Base-by-base conservation (phyloP, 2,888 invertebrate genomes). In the Dorcus hopei region DNA sequence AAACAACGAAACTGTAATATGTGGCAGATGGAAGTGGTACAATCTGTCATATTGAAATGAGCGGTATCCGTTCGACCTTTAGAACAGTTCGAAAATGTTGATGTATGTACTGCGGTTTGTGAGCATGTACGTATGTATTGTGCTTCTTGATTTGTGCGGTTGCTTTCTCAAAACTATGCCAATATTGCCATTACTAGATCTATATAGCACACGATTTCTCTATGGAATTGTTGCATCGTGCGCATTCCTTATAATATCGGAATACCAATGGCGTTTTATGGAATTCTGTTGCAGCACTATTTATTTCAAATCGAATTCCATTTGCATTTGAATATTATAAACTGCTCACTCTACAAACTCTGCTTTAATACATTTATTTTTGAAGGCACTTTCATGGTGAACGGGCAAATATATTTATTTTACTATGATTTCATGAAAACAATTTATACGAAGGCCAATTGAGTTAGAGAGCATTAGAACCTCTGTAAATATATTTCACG, bases 81-180 rank as follows among this genome's bases (percentile, higher is more conserved):
- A 45, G 19, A 45, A 45, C 23, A 6, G 45, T 11, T 45, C 45
- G 45, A 45, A 45, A 45, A 45, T 45, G 45, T 45, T 9, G 16
- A 19, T 45, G 45, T 5, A 42, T 16, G 7, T 14, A 14, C 11
- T 16, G 19, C 45, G 45, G 45, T 45, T 23, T n/a, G 14, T 7
- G 42, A 16, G 7, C 16, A 19, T 50, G 6, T 14, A 11, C 43
- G 49, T 57, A 59, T 51, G 59, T 45, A 68, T 68, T 68, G 68
- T 68, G 57, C 23, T 63, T 62, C 61, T 67, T 68, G 69, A 69
- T 69, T 69, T 70, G 68, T 69, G 65, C 58, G 64, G 59, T 63
- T 62, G 64, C 69, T 59, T 68, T 68, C 66, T 68, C 65, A 64
- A 62, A 71, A 68, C 71, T 69, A 70, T 70, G 69, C 70, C 69